Percentiles rank a stretch among this genome's conserved stretches.
These are phyloP conservation scores for Drosophila seguyi DNA, from an alignment of 1,140 invertebrate species.

Conservation along the genomic window DNA sequence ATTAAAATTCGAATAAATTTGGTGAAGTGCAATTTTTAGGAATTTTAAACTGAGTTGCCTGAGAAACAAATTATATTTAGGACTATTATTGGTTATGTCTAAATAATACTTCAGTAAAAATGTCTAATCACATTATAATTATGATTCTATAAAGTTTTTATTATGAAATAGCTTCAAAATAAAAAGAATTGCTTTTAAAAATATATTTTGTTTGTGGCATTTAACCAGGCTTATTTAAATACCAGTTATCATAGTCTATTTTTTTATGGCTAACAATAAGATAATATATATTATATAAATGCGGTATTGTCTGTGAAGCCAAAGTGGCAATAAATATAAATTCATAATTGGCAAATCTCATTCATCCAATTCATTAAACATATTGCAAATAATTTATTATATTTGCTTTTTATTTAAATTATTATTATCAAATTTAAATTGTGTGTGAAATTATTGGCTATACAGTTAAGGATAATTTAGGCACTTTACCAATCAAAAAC, in stretches of 20 bases:
- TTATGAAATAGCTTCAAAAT: too few species aligned
- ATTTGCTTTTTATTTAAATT: too few species aligned
- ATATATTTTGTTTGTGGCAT: too few species aligned
- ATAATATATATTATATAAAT: too few species aligned
- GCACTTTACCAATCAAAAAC: too few species aligned
- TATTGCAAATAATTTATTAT: too few species aligned
- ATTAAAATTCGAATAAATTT: background rate
- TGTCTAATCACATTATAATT: too few species aligned
- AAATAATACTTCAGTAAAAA: background rate
- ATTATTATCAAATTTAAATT: background rate
- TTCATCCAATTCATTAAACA: background rate
- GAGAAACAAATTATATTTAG: background rate
- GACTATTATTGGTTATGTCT: background rate
- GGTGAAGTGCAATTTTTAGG: background rate
- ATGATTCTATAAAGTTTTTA: too few species aligned
- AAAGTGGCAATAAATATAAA: background rate
- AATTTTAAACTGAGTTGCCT: background rate
- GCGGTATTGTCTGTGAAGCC: background rate
- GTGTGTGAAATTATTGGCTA: background rate
- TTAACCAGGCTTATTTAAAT: background rate
- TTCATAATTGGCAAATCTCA: too few species aligned
- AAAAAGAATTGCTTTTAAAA: too few species aligned
- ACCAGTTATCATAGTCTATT: too few species aligned
- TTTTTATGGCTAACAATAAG: too few species aligned
- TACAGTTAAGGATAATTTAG: background rate